phyloP scores from a whole-genome alignment of 1,140 invertebrate genomes.

The Cotesia vestalis region DNA sequence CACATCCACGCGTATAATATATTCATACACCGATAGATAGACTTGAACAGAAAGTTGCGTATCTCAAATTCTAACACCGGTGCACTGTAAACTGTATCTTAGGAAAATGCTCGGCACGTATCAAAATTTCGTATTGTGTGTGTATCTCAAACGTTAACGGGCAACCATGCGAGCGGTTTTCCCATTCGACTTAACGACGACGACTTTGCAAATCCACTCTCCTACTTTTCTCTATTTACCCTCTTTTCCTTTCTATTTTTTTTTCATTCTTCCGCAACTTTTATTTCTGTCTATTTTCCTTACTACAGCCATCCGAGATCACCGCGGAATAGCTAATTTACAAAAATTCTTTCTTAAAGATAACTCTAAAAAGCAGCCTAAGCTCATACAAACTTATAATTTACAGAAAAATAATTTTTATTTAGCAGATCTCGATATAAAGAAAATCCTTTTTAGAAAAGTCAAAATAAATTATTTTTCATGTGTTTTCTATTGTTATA shows the following conservation, averaged over 20 bases:
- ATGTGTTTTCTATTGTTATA: too few relatives aligned
- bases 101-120: constrained; percentile 55
- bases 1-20: constrained; percentile 3
- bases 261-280: neutral
- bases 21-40: constrained; percentile 6
- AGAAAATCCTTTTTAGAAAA: too few relatives aligned
- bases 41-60: constrained; percentile 30
- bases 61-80: constrained; percentile 39
- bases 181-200: constrained; percentile 15
- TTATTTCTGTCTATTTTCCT: constrained; percentile 19
- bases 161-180: constrained; percentile 29
- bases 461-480: too few relatives aligned
- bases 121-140: constrained; percentile 55
- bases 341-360: neutral
- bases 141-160: constrained; percentile 31
- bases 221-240: constrained; percentile 13
- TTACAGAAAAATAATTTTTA: neutral
- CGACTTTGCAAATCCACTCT: constrained; percentile 3
- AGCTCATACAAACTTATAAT: too few relatives aligned
- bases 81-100: constrained; percentile 27
- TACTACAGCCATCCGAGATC: constrained; percentile 2
- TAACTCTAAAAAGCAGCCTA: neutral
- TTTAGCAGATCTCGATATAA: neutral
- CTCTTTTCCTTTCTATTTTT: constrained; percentile 2
- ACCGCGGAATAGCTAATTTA: constrained; percentile 9